phyloP scores from a whole-genome alignment of 2,888 invertebrate species.

The Thera obeliscata region DNA sequence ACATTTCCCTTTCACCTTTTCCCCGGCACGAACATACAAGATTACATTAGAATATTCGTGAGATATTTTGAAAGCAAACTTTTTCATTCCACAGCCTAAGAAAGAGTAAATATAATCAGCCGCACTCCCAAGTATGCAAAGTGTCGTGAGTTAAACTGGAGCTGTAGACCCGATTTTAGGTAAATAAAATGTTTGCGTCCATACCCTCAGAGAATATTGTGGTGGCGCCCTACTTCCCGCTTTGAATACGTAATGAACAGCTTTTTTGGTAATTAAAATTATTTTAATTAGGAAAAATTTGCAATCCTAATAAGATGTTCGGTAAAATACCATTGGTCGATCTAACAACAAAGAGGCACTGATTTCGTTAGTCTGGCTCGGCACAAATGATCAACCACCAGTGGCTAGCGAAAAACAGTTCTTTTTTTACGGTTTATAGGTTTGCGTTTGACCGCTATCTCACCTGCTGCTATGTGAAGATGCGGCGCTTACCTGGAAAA shows the following conservation, averaged over 20 bases:
- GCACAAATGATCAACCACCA: no score
- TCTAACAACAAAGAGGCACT: neutral
- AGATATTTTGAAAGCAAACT: conserved; percentile 39
- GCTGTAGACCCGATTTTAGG: conserved; percentile 63
- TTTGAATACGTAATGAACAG: conserved; percentile 66
- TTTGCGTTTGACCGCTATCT: no score
- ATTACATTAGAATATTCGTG: conserved; percentile 38
- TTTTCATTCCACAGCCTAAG: conserved; percentile 34
- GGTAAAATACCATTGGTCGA: neutral
- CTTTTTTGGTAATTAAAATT: conserved; percentile 62
- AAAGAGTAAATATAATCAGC: conserved; percentile 43
- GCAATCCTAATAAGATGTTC: neutral
- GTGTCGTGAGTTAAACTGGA: conserved; percentile 50
- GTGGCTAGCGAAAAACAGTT: no score
- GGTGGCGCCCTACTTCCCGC: conserved; percentile 49
- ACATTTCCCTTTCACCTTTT: conserved; percentile 32
- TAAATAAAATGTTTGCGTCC: conserved; percentile 59
- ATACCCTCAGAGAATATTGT: conserved; percentile 54
- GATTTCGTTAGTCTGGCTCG: neutral
- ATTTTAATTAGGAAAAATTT: conserved; percentile 38
- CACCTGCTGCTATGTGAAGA: no score
- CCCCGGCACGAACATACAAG: conserved; percentile 26
- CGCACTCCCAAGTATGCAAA: conserved; percentile 43
- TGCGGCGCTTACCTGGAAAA: no score
- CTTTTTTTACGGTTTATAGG: no score